A percentile compares a stretch with the other conserved stretches of the same genome.
These are phyloP conservation scores for Aricia artaxerxes DNA, from an alignment of 2,888 invertebrate genomes.

Conservation along the genomic window DNA sequence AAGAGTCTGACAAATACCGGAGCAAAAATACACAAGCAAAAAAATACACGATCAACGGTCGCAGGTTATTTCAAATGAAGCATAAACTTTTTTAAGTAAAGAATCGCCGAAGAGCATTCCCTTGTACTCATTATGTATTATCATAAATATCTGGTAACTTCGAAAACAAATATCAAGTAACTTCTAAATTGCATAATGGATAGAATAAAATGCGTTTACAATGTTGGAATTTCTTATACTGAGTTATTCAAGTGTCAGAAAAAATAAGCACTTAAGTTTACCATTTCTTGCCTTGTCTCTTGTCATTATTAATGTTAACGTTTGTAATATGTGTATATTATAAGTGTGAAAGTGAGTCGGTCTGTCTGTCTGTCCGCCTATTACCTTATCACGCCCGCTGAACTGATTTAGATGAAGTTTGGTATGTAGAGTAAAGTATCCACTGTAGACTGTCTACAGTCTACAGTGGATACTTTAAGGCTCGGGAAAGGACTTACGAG, in stretches of 20 bases:
- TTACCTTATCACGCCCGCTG: no score
- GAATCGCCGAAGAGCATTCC: constrained; percentile 38
- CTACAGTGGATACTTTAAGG: no score
- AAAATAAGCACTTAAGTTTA: not conserved
- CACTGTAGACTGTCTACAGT: no score
- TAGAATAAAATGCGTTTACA: not conserved
- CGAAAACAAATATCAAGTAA: constrained; percentile 7
- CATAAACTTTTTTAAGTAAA: constrained; percentile 40
- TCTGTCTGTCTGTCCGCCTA: no score
- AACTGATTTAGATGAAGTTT: no score
- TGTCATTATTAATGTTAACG: no score
- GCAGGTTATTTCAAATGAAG: not conserved
- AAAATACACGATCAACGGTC: not conserved
- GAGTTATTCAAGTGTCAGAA: not conserved
- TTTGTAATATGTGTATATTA: no score
- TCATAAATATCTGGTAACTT: constrained; percentile 18
- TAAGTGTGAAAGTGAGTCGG: no score
- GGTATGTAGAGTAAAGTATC: no score
- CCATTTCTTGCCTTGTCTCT: not conserved
- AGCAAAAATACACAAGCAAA: no score
- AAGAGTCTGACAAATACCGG: no score
- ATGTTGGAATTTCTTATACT: not conserved
- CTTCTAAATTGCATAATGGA: constrained; percentile 19
- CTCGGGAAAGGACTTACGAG: no score
- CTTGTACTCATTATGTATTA: constrained; percentile 42